A percentile compares a stretch with the other conserved stretches of the same genome.
Evolutionary conservation across 2,113 vertebrate genomes (phyloP).

Genomic region (Chaetodon trifascialis): DNA sequence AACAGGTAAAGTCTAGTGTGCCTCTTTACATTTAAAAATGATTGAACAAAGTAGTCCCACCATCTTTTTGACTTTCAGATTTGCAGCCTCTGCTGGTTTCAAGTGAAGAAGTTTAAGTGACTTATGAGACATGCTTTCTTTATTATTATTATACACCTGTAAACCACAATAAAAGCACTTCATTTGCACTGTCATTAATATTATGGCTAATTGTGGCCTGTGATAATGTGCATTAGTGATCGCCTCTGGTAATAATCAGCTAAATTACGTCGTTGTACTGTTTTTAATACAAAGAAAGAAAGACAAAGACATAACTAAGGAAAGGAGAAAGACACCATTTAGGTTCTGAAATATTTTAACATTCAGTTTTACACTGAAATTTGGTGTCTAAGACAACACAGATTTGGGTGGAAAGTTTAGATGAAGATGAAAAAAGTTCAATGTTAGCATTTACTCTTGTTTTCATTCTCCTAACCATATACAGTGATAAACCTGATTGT

Average conservation of each 20-base stretch:
- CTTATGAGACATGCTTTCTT: background rate
- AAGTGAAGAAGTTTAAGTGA: no score
- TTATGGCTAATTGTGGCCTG: background rate
- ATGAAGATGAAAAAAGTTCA: background rate
- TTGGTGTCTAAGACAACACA: no score
- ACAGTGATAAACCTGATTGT: background rate
- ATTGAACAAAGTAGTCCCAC: background rate
- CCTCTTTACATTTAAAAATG: background rate
- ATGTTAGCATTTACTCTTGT: background rate
- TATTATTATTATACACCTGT: no score
- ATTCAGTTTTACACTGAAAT: background rate
- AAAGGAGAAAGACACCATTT: no score
- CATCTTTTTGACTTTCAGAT: background rate
- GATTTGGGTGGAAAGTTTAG: background rate
- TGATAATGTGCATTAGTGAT: background rate
- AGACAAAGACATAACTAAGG: no score
- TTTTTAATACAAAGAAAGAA: no score
- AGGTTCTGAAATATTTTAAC: no score
- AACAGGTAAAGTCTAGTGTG: background rate
- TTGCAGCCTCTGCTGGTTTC: no score
- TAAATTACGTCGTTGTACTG: no score
- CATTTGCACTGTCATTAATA: background rate
- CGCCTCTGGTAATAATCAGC: no score
- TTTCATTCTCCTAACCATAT: background rate
- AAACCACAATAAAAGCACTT: background rate